Evolutionary conservation across 1,140 invertebrate genomes (phyloP), one percentile per base, ranked within the genome.

Genomic region (Acromyrmex charruanus): DNA sequence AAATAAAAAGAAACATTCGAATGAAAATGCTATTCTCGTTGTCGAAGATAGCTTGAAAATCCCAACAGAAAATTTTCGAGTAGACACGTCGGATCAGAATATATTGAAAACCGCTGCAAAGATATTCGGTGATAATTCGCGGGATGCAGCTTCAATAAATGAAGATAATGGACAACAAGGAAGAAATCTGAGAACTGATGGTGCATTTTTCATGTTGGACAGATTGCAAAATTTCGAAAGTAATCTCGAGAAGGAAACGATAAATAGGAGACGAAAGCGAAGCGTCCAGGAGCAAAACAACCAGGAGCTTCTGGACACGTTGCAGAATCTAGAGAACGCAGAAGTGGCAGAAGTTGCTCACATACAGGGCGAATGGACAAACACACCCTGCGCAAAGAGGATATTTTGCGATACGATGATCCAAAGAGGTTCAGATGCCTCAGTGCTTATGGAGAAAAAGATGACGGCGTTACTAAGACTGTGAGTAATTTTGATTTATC

Each of bases 351-450:
- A 93, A 10, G 91, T 95, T 6, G 92, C 92, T 0, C 93, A 94
- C 77, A 87, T 95, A 87, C 72, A 91, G 90, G 96, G 96, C 0
- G 96, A 97, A 88, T 98, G 97, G 97, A 96, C 96, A 12, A 96
- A 97, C 88, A 97, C 97, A 0, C 96, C 97, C 6, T 98, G 97
- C 92, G 97, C 97, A 0, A 98, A 98, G 92, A 96, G 96, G 85
- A 96, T 97, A 85, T 97, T 98, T 94, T 98, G 97, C 91, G 97
- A 97, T 88, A 96, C 97, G 14, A 97, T 98, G 96, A 93, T 97
- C 0, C 94, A 96, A 35, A 96, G 97, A 88, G 94, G 96, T 35
- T 94, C 96, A 0, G 97, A 97, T 84, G 96, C 97, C 6, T 93
- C 97, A 35, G 96, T 96, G 16, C 94, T 97, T 2, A 97, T 97